Evolutionary conservation across 2,888 invertebrate genomes (phyloP).

Genomic region (Crematogaster levior): DNA sequence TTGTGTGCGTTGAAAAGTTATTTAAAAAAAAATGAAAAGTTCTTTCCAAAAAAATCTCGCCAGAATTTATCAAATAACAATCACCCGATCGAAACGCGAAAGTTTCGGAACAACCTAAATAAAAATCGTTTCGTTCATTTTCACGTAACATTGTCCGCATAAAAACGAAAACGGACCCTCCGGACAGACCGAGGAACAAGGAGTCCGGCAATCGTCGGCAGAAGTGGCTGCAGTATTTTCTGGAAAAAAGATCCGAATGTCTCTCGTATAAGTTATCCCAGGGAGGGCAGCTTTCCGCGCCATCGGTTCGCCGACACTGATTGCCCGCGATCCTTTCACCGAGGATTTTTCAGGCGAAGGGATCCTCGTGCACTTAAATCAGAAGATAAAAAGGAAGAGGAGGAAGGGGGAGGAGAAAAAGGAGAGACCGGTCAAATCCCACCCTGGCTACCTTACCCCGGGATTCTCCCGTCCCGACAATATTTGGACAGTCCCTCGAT

Average conservation of each 20-base stretch:
- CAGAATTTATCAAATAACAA: background rate
- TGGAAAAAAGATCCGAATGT: constrained; percentile 50
- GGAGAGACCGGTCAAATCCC: constrained; percentile 28
- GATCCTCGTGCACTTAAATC: constrained; percentile 53
- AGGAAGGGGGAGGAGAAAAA: background rate
- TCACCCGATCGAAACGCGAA: background rate
- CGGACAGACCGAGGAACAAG: background rate
- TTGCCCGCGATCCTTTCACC: constrained; percentile 53
- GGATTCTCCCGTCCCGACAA: constrained; percentile 29
- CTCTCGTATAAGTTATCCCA: constrained; percentile 45
- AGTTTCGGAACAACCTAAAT: background rate
- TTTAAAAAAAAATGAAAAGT: background rate
- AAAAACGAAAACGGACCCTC: constrained; percentile 6
- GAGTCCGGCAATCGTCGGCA: constrained; percentile 21
- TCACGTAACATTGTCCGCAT: background rate
- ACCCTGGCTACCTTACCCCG: background rate
- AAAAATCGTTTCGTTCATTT: background rate
- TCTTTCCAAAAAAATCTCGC: background rate
- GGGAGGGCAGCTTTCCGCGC: constrained; percentile 41
- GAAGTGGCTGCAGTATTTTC: constrained; percentile 49
- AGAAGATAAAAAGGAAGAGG: constrained; percentile 42
- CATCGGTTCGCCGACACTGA: constrained; percentile 53
- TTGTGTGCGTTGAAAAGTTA: background rate
- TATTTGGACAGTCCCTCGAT: constrained; percentile 53
- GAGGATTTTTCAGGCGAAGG: constrained; percentile 48